These are phyloP conservation scores for Drosophila ohnishii DNA, from an alignment of 1,140 invertebrate species.

Conservation along the genomic window DNA sequence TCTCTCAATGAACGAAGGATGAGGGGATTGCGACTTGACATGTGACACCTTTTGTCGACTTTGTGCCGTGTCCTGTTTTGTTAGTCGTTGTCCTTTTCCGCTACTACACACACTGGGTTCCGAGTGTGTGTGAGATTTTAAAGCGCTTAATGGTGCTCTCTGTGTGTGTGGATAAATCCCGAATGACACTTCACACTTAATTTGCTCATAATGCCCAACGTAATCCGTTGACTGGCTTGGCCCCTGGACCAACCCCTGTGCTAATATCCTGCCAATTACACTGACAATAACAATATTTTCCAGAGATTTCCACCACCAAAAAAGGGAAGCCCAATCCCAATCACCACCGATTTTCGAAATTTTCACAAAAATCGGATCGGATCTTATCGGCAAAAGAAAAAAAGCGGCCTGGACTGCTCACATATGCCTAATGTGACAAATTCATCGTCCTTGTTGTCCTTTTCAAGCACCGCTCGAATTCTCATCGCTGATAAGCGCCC, in stretches of 20 bases:
- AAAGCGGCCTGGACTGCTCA: conserved; percentile 25
- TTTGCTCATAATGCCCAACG: conserved; percentile 77
- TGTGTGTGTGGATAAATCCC: conserved; percentile 57
- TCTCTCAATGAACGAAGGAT: background rate
- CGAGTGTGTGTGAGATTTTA: conserved; percentile 26
- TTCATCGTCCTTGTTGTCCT: conserved; percentile 63
- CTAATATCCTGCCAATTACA: conserved; percentile 77
- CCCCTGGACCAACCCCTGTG: conserved; percentile 37
- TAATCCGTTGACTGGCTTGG: conserved; percentile 61
- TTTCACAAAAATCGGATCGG: conserved; percentile 4
- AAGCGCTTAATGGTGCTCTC: conserved; percentile 50
- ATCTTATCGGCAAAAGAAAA: conserved; percentile 50
- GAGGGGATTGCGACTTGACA: conserved; percentile 49
- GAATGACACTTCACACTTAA: conserved; percentile 81
- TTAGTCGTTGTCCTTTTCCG: conserved; percentile 30
- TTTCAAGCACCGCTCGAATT: conserved; percentile 66
- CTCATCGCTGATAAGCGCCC: conserved; percentile 71
- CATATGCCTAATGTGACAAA: conserved; percentile 79
- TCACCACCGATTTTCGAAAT: conserved; percentile 1
- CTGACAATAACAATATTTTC: conserved; percentile 69
- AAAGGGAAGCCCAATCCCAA: conserved; percentile 5
- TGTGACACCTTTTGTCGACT: conserved; percentile 77
- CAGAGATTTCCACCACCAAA: conserved; percentile 21
- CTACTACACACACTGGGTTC: background rate
- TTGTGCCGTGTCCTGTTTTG: conserved; percentile 37